Percentiles rank a stretch among this genome's conserved stretches.
phyloP scores from a whole-genome alignment of 1,140 invertebrate species.

The Drosophila parabipectinata region DNA sequence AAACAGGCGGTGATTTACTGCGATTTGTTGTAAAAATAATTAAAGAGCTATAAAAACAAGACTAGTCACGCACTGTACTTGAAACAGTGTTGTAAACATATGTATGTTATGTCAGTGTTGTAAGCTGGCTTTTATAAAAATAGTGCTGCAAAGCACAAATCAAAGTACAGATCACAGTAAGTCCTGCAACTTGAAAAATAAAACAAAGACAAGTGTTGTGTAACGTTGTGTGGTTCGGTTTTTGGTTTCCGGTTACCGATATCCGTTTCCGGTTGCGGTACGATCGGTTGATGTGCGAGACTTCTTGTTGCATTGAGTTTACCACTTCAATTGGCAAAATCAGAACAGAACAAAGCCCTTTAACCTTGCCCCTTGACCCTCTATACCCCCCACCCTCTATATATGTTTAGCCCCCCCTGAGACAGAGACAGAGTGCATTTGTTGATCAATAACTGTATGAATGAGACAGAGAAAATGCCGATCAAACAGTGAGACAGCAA shows the following conservation, averaged over 20 bases:
- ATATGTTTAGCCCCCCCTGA: neutral
- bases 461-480: neutral
- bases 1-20: conserved; percentile 5
- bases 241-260: conserved; percentile 20
- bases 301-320: conserved; percentile 84
- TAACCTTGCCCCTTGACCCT: conserved; percentile 6
- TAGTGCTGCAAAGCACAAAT: neutral
- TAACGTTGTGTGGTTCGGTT: conserved; percentile 27
- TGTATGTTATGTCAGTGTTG: neutral
- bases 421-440: conserved; percentile 11
- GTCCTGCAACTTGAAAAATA: neutral
- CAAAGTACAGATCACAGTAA: conserved; percentile 9
- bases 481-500: conserved; percentile 12
- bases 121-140: neutral
- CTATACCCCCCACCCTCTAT: neutral
- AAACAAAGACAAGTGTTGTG: neutral
- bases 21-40: neutral
- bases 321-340: conserved; percentile 72
- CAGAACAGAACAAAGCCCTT: conserved; percentile 32
- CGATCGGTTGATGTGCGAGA: conserved; percentile 76
- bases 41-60: neutral
- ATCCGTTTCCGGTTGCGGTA: conserved; percentile 21
- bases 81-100: neutral
- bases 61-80: neutral
- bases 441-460: neutral